Conservation (phyloP, 2,113 vertebrate species). For the Corapipo altera region DNA sequence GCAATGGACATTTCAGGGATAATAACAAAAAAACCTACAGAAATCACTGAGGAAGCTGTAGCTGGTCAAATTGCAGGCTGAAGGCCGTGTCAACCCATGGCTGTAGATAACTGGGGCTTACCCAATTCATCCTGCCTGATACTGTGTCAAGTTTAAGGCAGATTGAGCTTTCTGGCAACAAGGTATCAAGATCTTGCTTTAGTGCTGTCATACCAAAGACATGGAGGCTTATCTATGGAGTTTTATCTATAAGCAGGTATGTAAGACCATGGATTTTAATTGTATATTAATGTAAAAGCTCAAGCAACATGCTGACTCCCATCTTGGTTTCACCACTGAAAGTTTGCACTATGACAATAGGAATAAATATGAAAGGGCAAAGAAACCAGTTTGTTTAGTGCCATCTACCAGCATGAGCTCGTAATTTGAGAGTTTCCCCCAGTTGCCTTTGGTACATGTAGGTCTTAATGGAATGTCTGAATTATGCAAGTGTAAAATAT, state of each 20-base stretch:
- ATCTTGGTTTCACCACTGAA: neutral
- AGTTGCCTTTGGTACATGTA: neutral
- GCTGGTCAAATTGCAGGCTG: neutral
- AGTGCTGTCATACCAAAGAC: neutral
- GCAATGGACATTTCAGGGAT: neutral
- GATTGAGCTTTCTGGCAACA: neutral
- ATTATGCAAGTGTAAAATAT: neutral
- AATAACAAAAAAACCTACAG: neutral
- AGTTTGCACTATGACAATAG: neutral
- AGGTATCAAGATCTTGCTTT: neutral
- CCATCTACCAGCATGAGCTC: neutral
- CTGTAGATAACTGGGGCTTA: neutral
- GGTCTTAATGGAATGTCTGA: neutral
- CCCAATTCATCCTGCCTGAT: neutral
- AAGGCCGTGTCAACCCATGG: neutral
- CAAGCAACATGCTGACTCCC: neutral
- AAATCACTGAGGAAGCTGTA: neutral
- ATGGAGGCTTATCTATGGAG: neutral
- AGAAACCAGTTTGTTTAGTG: neutral
- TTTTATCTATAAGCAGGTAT: neutral
- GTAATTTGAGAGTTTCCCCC: neutral
- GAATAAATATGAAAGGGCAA: neutral
- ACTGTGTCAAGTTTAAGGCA: accelerated
- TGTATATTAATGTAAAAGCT: neutral
- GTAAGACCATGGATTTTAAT: neutral